phyloP scores from a whole-genome alignment of 2,888 invertebrate genomes.

The Homarus gammarus region DNA sequence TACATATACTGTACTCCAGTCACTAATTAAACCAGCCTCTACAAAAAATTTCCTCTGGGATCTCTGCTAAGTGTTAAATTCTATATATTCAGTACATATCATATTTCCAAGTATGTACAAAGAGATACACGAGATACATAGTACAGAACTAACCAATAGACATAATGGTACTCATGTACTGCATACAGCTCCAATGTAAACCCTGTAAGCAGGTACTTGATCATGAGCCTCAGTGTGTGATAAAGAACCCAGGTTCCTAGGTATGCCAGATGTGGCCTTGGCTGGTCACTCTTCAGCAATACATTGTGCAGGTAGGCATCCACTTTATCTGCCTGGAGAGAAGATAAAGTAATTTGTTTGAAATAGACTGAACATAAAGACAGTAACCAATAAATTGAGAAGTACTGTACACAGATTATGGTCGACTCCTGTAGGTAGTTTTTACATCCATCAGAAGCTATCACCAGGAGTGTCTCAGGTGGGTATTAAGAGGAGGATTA shows the following conservation, averaged over 20 bases:
- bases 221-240: conserved; percentile 94
- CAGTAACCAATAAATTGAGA: no score
- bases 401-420: no score
- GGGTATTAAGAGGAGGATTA: no score
- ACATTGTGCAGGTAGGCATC: conserved; percentile 89
- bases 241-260: conserved; percentile 97
- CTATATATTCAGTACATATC: no score
- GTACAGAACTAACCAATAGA: conserved; percentile 89
- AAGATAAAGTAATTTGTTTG: background rate
- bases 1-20: no score
- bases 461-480: no score
- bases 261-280: conserved; percentile 88
- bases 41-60: no score
- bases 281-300: conserved; percentile 85
- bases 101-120: no score
- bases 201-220: conserved; percentile 94
- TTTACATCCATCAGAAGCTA: no score
- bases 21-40: no score
- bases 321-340: conserved; percentile 89
- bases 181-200: conserved; percentile 97
- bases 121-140: background rate
- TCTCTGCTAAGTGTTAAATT: no score
- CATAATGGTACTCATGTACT: conserved; percentile 96
- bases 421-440: no score
- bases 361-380: background rate